These are phyloP conservation scores for Cotesia glomerata DNA, from an alignment of 1,140 invertebrate genomes.

Conservation along the genomic window DNA sequence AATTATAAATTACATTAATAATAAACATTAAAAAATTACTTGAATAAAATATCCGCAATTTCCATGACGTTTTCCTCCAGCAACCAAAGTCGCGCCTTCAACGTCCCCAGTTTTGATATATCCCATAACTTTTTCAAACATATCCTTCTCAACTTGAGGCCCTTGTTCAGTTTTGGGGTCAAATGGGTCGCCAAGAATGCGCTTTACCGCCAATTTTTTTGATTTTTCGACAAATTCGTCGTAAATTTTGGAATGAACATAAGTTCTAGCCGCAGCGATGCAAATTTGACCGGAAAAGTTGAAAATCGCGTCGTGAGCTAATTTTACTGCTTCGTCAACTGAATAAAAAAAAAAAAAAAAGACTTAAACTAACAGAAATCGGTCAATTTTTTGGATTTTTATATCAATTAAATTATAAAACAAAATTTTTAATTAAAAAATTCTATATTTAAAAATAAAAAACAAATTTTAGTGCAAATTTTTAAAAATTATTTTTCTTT, in stretches of 20 bases:
- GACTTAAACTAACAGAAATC: not conserved
- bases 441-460: not conserved
- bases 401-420: too few species aligned
- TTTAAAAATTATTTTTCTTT: too few species aligned
- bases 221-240: constrained; percentile 72
- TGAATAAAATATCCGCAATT: constrained; percentile 70
- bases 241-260: constrained; percentile 74
- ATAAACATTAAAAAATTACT: constrained; percentile 1
- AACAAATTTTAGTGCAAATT: not conserved
- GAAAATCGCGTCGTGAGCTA: constrained; percentile 69
- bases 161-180: constrained; percentile 66
- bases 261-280: constrained; percentile 72
- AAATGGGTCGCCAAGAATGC: constrained; percentile 73
- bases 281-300: constrained; percentile 76
- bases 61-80: constrained; percentile 71
- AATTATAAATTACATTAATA: not conserved
- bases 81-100: constrained; percentile 75
- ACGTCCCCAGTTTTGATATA: constrained; percentile 74
- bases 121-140: constrained; percentile 72
- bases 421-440: too few species aligned
- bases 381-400: too few species aligned
- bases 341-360: constrained; percentile 27
- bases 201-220: constrained; percentile 61
- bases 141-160: constrained; percentile 73
- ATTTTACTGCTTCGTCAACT: constrained; percentile 71